Evolutionary conservation across 1,140 invertebrate species (phyloP).

Genomic region (Brachionus plicatilis): DNA sequence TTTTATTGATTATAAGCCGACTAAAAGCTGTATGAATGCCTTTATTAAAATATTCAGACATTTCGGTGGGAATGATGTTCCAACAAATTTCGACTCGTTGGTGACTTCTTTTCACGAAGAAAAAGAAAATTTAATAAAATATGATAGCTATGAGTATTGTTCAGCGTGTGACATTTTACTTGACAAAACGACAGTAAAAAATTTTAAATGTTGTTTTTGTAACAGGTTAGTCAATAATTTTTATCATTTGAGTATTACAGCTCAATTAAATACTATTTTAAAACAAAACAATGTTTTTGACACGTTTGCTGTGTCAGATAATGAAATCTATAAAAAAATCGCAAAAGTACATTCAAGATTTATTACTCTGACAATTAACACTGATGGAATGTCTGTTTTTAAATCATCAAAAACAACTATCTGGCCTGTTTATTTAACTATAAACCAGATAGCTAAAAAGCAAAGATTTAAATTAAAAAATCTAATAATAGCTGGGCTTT

Average conservation of each 20-base stretch:
- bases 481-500: too few species aligned
- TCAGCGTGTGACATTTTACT: background rate
- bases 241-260: background rate
- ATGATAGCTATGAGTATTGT: background rate
- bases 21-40: background rate
- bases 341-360: background rate
- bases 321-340: background rate
- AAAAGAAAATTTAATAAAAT: background rate
- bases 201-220: background rate
- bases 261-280: background rate
- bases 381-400: background rate
- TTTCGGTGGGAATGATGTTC: background rate
- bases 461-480: too few species aligned
- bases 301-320: background rate
- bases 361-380: background rate
- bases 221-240: background rate
- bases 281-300: background rate
- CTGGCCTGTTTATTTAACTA: conserved; percentile 9
- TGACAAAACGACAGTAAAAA: background rate
- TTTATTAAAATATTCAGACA: background rate
- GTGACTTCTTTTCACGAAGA: background rate
- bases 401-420: conserved; percentile 6
- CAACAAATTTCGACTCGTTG: background rate
- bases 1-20: background rate
- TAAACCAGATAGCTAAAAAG: too few species aligned